Evolutionary conservation across 2,888 invertebrate species (phyloP).

Genomic region (Eupeodes luniger): DNA sequence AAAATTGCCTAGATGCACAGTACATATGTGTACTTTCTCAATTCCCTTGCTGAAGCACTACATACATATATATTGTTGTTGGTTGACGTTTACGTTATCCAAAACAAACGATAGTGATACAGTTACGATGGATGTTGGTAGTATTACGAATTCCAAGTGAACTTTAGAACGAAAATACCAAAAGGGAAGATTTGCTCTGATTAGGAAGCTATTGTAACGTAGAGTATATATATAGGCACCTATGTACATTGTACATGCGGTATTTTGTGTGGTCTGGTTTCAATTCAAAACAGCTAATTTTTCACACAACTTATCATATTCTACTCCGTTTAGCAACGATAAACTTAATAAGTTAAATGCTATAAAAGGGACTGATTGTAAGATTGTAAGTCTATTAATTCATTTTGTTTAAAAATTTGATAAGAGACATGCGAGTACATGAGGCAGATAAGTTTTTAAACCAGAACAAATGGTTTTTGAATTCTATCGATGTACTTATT

Average conservation of each 20-base stretch:
- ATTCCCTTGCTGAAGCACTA: conserved; percentile 24
- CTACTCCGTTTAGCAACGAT: no score
- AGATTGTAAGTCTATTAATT: no score
- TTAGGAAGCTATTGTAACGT: neutral
- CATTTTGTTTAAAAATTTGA: no score
- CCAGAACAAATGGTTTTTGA: no score
- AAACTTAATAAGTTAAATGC: no score
- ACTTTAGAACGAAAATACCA: conserved; percentile 21
- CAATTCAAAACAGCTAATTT: no score
- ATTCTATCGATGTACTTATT: no score
- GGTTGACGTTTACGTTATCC: conserved; percentile 10
- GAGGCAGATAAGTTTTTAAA: no score
- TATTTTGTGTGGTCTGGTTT: neutral
- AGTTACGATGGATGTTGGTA: neutral
- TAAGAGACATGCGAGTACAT: no score
- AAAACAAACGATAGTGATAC: conserved; percentile 54
- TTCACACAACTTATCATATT: no score
- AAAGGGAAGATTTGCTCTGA: conserved; percentile 8
- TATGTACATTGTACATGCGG: no score
- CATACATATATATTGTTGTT: neutral
- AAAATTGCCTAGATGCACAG: conserved; percentile 17
- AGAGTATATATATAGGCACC: neutral
- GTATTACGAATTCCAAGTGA: neutral
- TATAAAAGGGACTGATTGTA: no score
- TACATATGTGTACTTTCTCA: neutral